Evolutionary conservation across 2,888 invertebrate genomes (phyloP).

Genomic region (Cryptophagus acutangulus): DNA sequence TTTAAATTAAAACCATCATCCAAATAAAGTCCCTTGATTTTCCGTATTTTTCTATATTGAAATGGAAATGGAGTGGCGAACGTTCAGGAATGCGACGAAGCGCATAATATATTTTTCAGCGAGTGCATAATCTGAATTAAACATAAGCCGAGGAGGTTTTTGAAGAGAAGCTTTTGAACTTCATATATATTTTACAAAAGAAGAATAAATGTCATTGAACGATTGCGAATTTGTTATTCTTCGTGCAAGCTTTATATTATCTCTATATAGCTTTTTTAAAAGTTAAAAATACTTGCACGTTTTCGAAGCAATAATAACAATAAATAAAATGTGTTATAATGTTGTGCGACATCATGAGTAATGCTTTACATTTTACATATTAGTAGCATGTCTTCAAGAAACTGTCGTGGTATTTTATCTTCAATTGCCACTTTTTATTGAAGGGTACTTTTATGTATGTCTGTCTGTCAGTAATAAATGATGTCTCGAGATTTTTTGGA

Average conservation of each 20-base stretch:
- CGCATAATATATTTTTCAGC: too few relatives aligned
- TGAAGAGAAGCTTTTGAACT: too few relatives aligned
- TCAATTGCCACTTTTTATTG: too few relatives aligned
- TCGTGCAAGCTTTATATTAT: conserved; percentile 34
- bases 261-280: conserved; percentile 29
- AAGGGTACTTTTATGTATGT: too few relatives aligned
- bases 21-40: conserved; percentile 6
- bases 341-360: conserved; percentile 31
- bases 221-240: conserved; percentile 42
- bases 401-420: neutral
- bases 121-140: conserved; percentile 36
- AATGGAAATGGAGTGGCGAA: conserved; percentile 25
- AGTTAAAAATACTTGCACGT: conserved; percentile 41
- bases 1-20: too few relatives aligned
- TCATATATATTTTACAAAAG: conserved; percentile 16
- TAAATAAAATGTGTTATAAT: conserved; percentile 37
- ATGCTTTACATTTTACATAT: conserved; percentile 33
- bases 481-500: too few relatives aligned
- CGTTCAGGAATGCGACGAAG: conserved; percentile 30
- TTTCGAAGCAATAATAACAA: conserved; percentile 37
- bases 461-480: too few relatives aligned
- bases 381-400: conserved; percentile 13
- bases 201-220: conserved; percentile 44
- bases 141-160: too few relatives aligned
- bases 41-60: conserved; percentile 8